Evolutionary conservation across 2,797 vertebrate species (phyloP), one percentile per base, ranked within the genome.

Genomic region (Tangara arthus): DNA sequence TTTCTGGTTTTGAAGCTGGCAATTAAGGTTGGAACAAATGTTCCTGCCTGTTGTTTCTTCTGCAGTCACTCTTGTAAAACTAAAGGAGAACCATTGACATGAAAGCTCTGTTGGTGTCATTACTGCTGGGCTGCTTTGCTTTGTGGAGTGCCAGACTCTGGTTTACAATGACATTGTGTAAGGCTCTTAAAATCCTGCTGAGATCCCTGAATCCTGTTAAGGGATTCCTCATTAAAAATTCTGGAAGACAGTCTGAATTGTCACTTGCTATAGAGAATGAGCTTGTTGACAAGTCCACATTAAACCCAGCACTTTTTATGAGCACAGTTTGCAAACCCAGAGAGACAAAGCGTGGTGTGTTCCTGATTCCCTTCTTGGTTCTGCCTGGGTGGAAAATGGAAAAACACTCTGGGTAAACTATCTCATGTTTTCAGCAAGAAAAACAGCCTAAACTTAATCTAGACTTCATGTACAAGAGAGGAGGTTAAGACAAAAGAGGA

Each of bases 151-250:
- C 49, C 79, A 90, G 71, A 75, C 37, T 78, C 82, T 77, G 68
- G 76, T 80, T 80, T 72, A 72, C 42, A 82, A 47, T n/a, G 68
- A 68, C 44, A 11, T 77, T 70, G 72, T 82, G 64, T 53, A 83
- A 86, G 59, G 80, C 52, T 90, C 79, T 95, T 87, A 80, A 91
- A 91, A 77, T 66, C 68, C 82, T 93, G 68, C 53, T 77, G 91
- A 82, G 89, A 70, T 86, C 68, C 24, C 44, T 88, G 88, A 49
- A 94, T 83, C 64, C 35, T 80, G 60, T 59, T 77, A 77, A 56
- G 90, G 52, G 68, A 91, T 88, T 47, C 80, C 60, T 72, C 60
- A 39, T 92, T 90, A 86, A 81, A 90, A 90, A 83, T 90, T 72
- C 80, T 88, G 69, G 60, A 80, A 92, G 82, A 37, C 42, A 50